Evolutionary conservation across 2,797 vertebrate genomes (phyloP).

Genomic region (Darevskia nairensis): DNA sequence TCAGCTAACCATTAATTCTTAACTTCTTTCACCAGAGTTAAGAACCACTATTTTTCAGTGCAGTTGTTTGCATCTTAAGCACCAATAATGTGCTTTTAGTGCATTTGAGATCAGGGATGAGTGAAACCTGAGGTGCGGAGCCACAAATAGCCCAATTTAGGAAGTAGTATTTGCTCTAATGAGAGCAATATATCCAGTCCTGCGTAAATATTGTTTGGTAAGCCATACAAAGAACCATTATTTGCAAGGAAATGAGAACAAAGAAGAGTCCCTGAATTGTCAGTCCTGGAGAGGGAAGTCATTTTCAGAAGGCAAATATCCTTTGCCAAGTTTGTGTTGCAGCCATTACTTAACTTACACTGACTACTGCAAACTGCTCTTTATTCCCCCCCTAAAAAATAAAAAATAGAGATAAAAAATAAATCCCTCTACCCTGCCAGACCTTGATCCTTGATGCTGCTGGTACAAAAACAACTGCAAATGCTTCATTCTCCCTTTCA

Average conservation of each 20-base stretch:
- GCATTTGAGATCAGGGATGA: slow-evolving; percentile 75
- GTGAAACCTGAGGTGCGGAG: slow-evolving; percentile 74
- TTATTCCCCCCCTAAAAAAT: background rate
- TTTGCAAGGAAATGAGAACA: slow-evolving; percentile 66
- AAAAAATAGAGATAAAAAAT: background rate
- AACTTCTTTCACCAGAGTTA: slow-evolving; percentile 74
- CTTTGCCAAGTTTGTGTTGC: background rate
- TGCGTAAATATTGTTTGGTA: slow-evolving; percentile 70
- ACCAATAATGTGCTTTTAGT: slow-evolving; percentile 80
- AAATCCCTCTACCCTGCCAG: background rate
- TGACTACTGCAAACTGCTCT: background rate
- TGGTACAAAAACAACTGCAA: background rate
- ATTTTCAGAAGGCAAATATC: slow-evolving; percentile 29
- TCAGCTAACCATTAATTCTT: slow-evolving; percentile 73
- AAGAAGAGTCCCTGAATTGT: slow-evolving; percentile 61
- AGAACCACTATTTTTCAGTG: slow-evolving; percentile 76
- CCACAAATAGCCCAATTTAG: slow-evolving; percentile 78
- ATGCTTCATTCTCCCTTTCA: background rate
- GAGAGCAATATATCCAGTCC: slow-evolving; percentile 71
- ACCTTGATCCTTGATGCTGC: fast-evolving
- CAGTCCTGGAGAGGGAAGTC: slow-evolving; percentile 37
- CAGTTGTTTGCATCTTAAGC: slow-evolving; percentile 80
- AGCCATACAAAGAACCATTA: slow-evolving; percentile 41
- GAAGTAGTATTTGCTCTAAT: slow-evolving; percentile 74
- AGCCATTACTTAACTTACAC: fast-evolving